Evolutionary conservation across 2,888 invertebrate genomes (phyloP), one percentile per base, ranked within the genome.

Genomic region (Caenorhabditis plicata): DNA sequence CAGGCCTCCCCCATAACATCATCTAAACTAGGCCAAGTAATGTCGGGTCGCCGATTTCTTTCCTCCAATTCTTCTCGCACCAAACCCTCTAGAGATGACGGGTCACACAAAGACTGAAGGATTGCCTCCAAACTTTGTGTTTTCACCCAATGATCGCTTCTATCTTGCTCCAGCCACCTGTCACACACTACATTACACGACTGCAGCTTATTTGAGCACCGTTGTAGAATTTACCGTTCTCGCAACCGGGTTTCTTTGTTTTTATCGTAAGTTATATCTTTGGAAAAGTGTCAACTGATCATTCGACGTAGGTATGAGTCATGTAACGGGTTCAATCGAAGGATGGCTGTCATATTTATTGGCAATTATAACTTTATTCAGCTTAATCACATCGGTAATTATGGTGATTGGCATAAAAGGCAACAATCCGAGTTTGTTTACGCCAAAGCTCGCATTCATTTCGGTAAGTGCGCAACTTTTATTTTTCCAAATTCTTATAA

Each of bases 101-200:
- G 23, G 22, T 17, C 33, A 25, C 22, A 17, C 11, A 40, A 40
- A 40, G 20, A 40, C 27, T 17, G 15, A 8, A 13, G 40, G 40
- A 11, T 46, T 71, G 4, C 71, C 71, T 3, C 60, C 68, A 35
- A 64, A 68, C 41, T 71, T 68, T 32, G 49, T 58, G 13, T 79
- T 71, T 51, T 73, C 78, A 19, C 54, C 69, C 26, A 56, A 77
- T 23, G 77, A 80, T 46, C 60, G 62, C 11, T 71, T 71, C 48
- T 79, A 79, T 52, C 64, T 73, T 54, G 77, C 76, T 1, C 75
- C 78, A 11, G 74, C 78, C 17, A 70, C 72, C 13, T 79, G 75
- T 47, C 64, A 74, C 31, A 57, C 73, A 2, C 44, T 80, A 43
- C 79, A 80, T 42, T 80, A 77, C 48, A 72, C 73, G 11, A 52